These are phyloP conservation scores for Eleginops maclovinus DNA, from an alignment of 2,113 vertebrate species.

Conservation along the genomic window DNA sequence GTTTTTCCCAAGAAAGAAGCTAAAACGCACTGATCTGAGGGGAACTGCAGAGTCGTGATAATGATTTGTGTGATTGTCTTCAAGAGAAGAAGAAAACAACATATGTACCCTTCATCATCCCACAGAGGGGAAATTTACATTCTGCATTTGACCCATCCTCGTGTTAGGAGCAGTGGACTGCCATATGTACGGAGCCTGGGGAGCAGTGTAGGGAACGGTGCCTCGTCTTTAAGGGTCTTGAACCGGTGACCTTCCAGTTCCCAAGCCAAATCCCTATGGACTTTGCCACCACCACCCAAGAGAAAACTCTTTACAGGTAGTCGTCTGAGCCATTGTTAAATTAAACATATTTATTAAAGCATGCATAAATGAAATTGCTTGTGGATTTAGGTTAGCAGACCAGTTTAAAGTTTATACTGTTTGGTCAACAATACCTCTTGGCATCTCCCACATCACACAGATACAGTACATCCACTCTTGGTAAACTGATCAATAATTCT, in stretches of 20 bases:
- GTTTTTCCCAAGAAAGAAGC: too few species aligned
- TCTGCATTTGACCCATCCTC: too few species aligned
- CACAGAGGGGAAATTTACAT: too few species aligned
- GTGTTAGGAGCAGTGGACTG: too few species aligned
- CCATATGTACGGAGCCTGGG: too few species aligned
- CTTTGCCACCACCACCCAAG: too few species aligned
- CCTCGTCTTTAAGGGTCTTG: too few species aligned
- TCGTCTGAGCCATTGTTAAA: not conserved
- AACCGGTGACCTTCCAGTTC: too few species aligned
- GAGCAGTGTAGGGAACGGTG: too few species aligned
- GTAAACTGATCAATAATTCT: slow-evolving; percentile 12
- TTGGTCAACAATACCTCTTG: not conserved
- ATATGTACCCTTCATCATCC: not conserved
- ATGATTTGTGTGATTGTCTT: not conserved
- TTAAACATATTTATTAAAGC: not conserved
- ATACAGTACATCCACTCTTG: not conserved
- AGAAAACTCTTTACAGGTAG: not conserved
- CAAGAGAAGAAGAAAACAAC: not conserved
- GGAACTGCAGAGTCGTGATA: not conserved
- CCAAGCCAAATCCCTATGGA: too few species aligned
- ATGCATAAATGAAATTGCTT: not conserved
- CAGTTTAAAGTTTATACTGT: not conserved
- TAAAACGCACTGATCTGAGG: not conserved
- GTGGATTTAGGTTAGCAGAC: not conserved
- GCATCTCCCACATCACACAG: not conserved